These are phyloP conservation scores for Sardina pilchardus DNA, from an alignment of 2,113 vertebrate species.

Conservation along the genomic window DNA sequence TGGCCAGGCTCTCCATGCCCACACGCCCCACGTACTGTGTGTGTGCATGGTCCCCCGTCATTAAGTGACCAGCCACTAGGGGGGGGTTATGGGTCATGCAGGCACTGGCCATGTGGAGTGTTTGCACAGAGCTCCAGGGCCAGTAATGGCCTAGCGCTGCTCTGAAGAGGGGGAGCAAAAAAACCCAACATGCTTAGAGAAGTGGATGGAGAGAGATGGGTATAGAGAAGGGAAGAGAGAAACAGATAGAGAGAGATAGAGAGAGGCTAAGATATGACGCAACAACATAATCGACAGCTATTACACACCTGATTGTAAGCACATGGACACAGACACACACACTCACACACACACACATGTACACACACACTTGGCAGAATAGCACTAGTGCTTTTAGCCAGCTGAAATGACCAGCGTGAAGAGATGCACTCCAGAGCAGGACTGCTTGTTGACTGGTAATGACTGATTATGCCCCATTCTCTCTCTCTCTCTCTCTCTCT, in stretches of 20 bases:
- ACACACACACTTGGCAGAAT: neutral
- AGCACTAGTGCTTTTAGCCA: neutral
- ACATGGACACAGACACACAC: neutral
- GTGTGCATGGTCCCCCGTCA: neutral
- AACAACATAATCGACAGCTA: too few relatives aligned
- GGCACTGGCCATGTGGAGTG: too few relatives aligned
- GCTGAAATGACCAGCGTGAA: neutral
- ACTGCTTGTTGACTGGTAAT: neutral
- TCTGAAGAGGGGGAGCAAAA: neutral
- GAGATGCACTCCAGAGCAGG: neutral
- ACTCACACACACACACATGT: neutral
- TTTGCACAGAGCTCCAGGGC: neutral
- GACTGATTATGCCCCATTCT: neutral
- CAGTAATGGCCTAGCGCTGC: neutral
- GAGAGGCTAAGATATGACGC: too few relatives aligned
- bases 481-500: neutral
- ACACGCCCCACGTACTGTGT: neutral
- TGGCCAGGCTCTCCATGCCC: too few relatives aligned
- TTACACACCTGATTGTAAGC: neutral
- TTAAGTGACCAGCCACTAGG: neutral
- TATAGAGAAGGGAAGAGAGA: too few relatives aligned
- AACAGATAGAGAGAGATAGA: too few relatives aligned
- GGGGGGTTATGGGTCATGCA: too few relatives aligned
- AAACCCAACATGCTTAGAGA: too few relatives aligned
- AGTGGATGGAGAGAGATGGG: too few relatives aligned